A percentile compares a stretch with the other conserved stretches of the same genome.
Conservation (phyloP, 2,113 vertebrate genomes). For the Vulpes ferrilata region DNA sequence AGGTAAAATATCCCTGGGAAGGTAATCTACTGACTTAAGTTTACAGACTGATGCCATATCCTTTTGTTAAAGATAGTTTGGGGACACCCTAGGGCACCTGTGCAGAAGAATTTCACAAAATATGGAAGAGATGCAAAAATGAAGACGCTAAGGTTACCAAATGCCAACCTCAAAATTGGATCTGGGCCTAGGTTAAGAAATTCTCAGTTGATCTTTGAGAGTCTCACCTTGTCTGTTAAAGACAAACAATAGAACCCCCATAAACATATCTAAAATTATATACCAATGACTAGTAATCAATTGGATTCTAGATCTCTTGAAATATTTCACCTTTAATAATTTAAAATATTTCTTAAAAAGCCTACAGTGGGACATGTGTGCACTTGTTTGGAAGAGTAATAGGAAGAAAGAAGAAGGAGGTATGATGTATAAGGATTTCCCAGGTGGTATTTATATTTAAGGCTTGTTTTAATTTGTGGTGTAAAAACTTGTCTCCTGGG, state of each 20-base stretch:
- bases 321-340: background rate
- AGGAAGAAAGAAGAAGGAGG: too few relatives aligned
- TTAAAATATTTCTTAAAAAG: background rate
- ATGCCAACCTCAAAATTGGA: background rate
- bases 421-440: background rate
- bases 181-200: background rate
- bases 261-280: background rate
- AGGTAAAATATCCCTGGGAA: background rate
- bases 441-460: background rate
- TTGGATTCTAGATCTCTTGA: background rate
- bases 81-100: background rate
- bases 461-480: background rate
- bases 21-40: background rate
- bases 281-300: background rate
- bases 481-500: background rate
- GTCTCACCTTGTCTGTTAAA: background rate
- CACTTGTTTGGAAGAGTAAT: background rate
- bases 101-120: background rate
- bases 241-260: background rate
- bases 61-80: background rate
- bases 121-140: background rate
- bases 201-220: background rate
- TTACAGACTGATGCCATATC: background rate
- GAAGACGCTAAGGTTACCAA: background rate
- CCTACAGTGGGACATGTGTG: fast-evolving